Base-by-base conservation (phyloP, 2,797 vertebrate species). In the Megaceryle alcyon region DNA sequence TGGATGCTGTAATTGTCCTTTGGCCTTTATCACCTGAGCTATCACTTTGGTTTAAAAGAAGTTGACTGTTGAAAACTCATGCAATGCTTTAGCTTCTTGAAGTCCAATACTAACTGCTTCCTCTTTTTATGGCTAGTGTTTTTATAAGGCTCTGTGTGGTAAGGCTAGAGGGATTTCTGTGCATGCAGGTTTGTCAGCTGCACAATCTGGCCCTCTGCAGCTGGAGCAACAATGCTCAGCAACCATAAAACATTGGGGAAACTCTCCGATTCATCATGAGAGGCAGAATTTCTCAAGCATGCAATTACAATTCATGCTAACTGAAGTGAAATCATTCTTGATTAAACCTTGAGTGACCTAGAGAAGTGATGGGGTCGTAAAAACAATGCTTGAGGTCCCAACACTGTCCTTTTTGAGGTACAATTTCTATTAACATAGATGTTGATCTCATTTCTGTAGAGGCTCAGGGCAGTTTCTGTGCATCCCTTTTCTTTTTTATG, bases 211-310 rank as follows among this genome's bases (percentile, higher is more conserved):
- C 28, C 41, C 43, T 65, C 68, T 57, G 51, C 54, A 82, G 43
- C 48, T 54, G 37, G 61, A 64, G n/a, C 66, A 48, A 28, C 43
- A 31, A 48, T 35, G 77, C 68, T 92, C 65, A 90, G 33, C 70
- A 75, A 60, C 54, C 49, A 33, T 79, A 53, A 87, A 79, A 71
- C 54, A 53, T 10, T 25, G 48, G 28, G 63, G 26, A 71, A 48
- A 29, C 35, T 82, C 73, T 89, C 44, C 57, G 75, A 66, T 64
- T 90, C 79, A 76, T 65, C 68, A 31, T 0, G 1, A 90, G 44
- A 41, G 85, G 73, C 41, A 91, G 78, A 79, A 57, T 69, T 93
- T 95, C 93, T 92, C 6, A 11, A 82, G 59, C 66, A 57, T 82
- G 49, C 61, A 77, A 43, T 44, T 61, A 14, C 61, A 71, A 37